phyloP scores from a whole-genome alignment of 2,888 invertebrate genomes.

The Charanyca ferruginea region DNA sequence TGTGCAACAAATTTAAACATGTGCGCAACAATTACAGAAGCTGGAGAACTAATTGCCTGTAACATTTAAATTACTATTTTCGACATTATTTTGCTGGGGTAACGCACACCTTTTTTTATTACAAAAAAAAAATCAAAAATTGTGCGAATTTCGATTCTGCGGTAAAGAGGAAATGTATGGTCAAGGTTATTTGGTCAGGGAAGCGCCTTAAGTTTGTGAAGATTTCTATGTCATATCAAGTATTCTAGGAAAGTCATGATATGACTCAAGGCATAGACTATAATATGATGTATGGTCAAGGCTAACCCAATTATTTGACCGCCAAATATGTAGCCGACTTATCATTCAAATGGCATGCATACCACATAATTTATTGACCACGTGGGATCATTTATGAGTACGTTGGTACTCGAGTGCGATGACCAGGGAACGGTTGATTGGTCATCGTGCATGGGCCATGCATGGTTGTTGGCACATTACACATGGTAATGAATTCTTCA shows the following conservation, averaged over 20 bases:
- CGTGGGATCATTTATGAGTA: conserved; percentile 46
- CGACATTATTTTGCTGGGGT: too few relatives aligned
- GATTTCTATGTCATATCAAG: not conserved
- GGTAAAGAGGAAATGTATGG: too few relatives aligned
- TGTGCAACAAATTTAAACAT: too few relatives aligned
- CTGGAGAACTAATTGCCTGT: too few relatives aligned
- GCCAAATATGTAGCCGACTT: conserved; percentile 15
- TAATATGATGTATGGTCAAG: conserved; percentile 25
- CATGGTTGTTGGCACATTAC: conserved; percentile 22
- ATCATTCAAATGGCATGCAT: conserved; percentile 31
- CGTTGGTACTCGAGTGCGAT: conserved; percentile 41
- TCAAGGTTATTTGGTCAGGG: too few relatives aligned
- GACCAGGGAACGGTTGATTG: conserved; percentile 54
- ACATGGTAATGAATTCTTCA: conserved; percentile 51
- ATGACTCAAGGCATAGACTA: conserved; percentile 26
- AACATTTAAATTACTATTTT: too few relatives aligned
- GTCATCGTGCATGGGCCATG: conserved; percentile 27
- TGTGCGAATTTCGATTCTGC: too few relatives aligned
- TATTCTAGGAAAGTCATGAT: not conserved
- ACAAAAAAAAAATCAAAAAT: too few relatives aligned
- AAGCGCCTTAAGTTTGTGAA: not conserved
- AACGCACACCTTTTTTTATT: too few relatives aligned
- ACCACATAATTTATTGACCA: conserved; percentile 32
- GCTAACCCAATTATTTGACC: conserved; percentile 24
- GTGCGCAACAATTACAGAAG: too few relatives aligned